Percentiles rank a stretch among this genome's conserved stretches.
phyloP scores from a whole-genome alignment of 2,797 vertebrate species.

The Threskiornis aethiopicus region DNA sequence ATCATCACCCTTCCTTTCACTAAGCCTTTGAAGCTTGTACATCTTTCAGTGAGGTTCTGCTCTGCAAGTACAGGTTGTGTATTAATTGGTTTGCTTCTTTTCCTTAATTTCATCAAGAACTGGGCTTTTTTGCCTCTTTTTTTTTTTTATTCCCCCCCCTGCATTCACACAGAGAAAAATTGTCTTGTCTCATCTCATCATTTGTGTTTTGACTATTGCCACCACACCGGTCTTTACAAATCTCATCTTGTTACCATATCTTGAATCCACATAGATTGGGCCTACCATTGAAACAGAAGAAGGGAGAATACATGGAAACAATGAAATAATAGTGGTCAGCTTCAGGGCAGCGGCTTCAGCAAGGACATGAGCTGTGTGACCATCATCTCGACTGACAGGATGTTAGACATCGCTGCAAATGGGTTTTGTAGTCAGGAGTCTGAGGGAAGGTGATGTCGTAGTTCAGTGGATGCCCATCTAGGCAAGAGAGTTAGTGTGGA shows the following conservation, averaged over 20 bases:
- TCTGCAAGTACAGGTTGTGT: not conserved
- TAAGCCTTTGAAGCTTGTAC: not conserved
- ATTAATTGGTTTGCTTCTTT: not conserved
- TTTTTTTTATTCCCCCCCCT: accelerated
- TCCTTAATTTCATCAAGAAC: not conserved
- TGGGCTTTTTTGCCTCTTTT: not conserved
- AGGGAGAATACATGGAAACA: not conserved
- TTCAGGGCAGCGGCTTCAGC: not conserved
- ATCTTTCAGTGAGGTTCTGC: not conserved
- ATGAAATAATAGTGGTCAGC: not conserved
- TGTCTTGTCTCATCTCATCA: not conserved
- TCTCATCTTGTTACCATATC: not conserved
- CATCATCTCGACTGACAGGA: not conserved
- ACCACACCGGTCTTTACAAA: not conserved
- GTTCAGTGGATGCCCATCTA: not conserved
- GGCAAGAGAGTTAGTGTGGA: not conserved
- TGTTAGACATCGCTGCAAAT: not conserved
- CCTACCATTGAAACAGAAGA: not conserved
- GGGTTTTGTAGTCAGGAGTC: not conserved
- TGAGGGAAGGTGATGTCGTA: not conserved
- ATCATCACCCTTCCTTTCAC: not conserved
- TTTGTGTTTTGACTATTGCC: not conserved
- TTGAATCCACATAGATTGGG: not conserved
- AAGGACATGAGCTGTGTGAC: not conserved
- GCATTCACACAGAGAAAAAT: not conserved